These are phyloP conservation scores for Lonchura striata DNA, from an alignment of 2,113 vertebrate species.

Conservation along the genomic window DNA sequence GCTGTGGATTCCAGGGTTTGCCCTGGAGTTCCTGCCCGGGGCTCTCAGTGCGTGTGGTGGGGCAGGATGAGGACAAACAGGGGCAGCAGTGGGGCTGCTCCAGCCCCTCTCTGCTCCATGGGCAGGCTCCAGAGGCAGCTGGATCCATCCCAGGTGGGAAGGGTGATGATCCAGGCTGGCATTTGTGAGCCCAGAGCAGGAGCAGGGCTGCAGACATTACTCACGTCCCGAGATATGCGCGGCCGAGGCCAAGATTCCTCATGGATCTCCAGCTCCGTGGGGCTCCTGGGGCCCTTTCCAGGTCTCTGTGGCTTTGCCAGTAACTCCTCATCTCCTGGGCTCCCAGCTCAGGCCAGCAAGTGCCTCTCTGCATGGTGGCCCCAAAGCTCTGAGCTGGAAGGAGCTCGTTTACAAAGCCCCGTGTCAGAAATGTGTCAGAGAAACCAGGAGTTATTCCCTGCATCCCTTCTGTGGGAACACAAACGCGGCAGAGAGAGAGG, in stretches of 20 bases:
- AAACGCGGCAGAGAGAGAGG: not conserved
- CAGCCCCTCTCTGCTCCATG: not conserved
- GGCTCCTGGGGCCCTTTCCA: not conserved
- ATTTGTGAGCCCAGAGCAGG: slow-evolving; percentile 3
- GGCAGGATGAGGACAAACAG: not conserved
- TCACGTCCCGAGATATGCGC: not conserved
- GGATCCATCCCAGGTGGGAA: not conserved
- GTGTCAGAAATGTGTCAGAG: not conserved
- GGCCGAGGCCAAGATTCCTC: slow-evolving; percentile 38
- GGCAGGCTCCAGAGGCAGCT: not conserved
- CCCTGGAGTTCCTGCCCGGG: not conserved
- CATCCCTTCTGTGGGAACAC: not conserved
- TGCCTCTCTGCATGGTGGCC: not conserved
- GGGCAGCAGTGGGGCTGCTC: not conserved
- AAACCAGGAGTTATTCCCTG: not conserved
- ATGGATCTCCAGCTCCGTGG: not conserved
- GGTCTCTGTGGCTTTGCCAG: not conserved
- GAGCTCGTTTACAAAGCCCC: not conserved
- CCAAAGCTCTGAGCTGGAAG: not conserved
- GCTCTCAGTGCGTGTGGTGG: accelerated
- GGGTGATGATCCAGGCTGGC: not conserved
- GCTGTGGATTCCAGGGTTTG: not conserved
- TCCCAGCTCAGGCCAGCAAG: not conserved
- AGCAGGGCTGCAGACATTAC: slow-evolving; percentile 39
- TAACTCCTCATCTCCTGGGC: not conserved